Percentiles rank a stretch among this genome's conserved stretches.
Conservation (phyloP, 2,113 vertebrate species). For the Protomyctophum bolini region DNA sequence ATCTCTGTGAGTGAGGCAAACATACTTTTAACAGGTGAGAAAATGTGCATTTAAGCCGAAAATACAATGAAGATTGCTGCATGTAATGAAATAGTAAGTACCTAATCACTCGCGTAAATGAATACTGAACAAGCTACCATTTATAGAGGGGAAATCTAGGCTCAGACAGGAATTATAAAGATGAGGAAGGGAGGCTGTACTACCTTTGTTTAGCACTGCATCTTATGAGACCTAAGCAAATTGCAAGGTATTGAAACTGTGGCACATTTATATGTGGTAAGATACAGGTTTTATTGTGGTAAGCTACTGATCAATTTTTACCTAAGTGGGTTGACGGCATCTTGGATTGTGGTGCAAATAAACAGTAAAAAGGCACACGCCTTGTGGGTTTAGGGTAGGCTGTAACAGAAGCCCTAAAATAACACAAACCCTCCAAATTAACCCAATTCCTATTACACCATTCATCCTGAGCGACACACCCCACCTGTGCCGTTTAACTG, state of each 20-base stretch:
- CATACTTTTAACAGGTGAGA: slow-evolving; percentile 21
- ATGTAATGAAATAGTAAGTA: slow-evolving; percentile 53
- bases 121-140: slow-evolving; percentile 43
- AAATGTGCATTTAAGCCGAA: slow-evolving; percentile 21
- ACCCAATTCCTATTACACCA: slow-evolving; percentile 42
- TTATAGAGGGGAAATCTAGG: slow-evolving; percentile 22
- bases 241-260: slow-evolving; percentile 29
- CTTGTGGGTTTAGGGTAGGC: slow-evolving; percentile 60
- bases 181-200: slow-evolving; percentile 28
- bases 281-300: slow-evolving; percentile 22
- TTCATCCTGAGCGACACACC: slow-evolving; percentile 35
- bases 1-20: slow-evolving; percentile 17
- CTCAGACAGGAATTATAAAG: slow-evolving; percentile 22
- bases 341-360: slow-evolving; percentile 74
- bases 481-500: slow-evolving; percentile 63
- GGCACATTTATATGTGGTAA: slow-evolving; percentile 40
- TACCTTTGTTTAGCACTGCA: slow-evolving; percentile 38
- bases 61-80: slow-evolving; percentile 20
- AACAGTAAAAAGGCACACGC: slow-evolving; percentile 69
- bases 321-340: slow-evolving; percentile 67
- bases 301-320: slow-evolving; percentile 14
- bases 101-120: slow-evolving; percentile 36
- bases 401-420: slow-evolving; percentile 50
- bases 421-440: slow-evolving; percentile 56
- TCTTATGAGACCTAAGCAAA: slow-evolving; percentile 43